phyloP scores from a whole-genome alignment of 2,113 vertebrate genomes.

The Ellobius talpinus region DNA sequence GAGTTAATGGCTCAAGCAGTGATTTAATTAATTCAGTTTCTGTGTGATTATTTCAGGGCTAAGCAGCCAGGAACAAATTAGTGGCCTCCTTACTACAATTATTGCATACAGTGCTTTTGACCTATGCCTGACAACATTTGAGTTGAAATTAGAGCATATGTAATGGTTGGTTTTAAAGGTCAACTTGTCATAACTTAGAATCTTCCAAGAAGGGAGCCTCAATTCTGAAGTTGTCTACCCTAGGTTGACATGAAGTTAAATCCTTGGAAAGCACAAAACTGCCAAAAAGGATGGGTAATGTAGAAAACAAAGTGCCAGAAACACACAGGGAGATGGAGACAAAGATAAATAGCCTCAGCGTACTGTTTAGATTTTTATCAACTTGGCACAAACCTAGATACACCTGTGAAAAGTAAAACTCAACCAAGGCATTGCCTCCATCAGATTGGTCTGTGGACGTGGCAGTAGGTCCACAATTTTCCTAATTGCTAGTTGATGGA shows the following conservation, averaged over 20 bases:
- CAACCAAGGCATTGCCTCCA: neutral
- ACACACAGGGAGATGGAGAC: neutral
- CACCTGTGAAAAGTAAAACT: neutral
- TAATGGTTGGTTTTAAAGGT: neutral
- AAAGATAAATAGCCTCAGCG: neutral
- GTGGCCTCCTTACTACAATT: too few species aligned
- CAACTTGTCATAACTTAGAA: neutral
- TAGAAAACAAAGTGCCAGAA: neutral
- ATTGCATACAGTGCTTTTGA: neutral
- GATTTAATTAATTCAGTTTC: too few species aligned
- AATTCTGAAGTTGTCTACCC: neutral
- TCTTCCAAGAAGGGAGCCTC: neutral
- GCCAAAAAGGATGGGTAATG: fast-evolving
- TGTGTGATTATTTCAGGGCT: too few species aligned
- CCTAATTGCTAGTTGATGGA: neutral
- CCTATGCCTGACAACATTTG: too few species aligned
- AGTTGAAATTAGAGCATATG: neutral
- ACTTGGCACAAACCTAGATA: neutral
- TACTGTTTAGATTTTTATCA: neutral
- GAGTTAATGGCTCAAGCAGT: too few species aligned
- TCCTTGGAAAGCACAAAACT: fast-evolving
- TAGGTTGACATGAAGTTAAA: neutral
- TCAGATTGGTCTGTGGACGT: neutral
- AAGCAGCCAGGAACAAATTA: too few species aligned
- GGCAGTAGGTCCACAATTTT: neutral